A percentile compares a stretch with the other conserved stretches of the same genome.
phyloP scores from a whole-genome alignment of 53 echinoderm and acorn worm species.

The Paracentrotus lividus region DNA sequence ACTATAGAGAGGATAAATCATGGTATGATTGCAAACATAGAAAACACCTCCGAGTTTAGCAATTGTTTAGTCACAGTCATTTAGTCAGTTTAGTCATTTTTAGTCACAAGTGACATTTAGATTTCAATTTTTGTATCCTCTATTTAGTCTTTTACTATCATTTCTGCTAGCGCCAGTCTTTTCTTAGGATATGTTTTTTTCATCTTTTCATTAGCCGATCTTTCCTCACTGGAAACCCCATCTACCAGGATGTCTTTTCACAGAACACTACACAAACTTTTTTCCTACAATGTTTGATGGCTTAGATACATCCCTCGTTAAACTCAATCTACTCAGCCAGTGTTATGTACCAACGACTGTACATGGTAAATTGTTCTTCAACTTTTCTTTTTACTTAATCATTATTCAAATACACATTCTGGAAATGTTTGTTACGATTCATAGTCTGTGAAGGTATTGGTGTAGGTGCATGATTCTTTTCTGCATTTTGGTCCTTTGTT shows the following conservation, averaged over 20 bases:
- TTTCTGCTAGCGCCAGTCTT: not conserved
- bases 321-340: conserved; percentile 86
- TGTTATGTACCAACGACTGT: conserved; percentile 50
- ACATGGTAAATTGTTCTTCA: conserved; percentile 14
- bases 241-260: conserved; percentile 74
- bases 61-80: no score
- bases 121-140: no score
- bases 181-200: not conserved
- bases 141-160: no score
- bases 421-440: not conserved
- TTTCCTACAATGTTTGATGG: conserved; percentile 94
- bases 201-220: conserved; percentile 3
- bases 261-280: conserved; percentile 73
- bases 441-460: no score
- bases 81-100: no score
- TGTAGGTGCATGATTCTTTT: no score
- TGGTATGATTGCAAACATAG: no score
- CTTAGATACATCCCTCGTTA: conserved; percentile 87
- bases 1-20: no score
- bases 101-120: no score
- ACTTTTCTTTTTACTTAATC: not conserved
- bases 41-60: no score
- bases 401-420: not conserved
- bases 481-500: no score
- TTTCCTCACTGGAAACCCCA: conserved; percentile 56